Base-by-base conservation (phyloP, 2,113 vertebrate genomes). In the Paedocypris sp. region DNA sequence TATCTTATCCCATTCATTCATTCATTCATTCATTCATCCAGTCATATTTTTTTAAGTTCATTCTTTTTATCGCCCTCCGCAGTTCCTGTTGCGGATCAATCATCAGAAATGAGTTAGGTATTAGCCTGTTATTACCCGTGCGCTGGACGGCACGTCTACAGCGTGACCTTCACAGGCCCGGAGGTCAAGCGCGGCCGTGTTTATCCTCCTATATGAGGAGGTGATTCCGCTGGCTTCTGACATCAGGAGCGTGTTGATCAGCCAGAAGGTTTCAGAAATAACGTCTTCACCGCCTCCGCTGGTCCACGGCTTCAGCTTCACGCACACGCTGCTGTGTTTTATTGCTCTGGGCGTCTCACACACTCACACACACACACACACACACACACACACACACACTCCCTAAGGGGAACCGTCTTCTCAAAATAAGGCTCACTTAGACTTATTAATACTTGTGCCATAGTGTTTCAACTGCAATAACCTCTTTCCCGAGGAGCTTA, bases 401-500 rank as follows among this genome's bases (percentile, higher is more conserved):
- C 60, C 56, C 53, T 31, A 19, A 56, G 33, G 46, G 15, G 64
- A 59, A 26, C 66, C 46, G 58, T 48, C 66, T 68, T 65, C 51
- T 69, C 70, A 62, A 72, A 72, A 72, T 72, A 67, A 72, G 66
- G 60, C 64, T 69, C 63, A 60, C 43, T 65, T 66, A 64, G 56
- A 68, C 67, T 73, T 74, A 77, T 73, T 74, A 77, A 73, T 75
- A 75, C 70, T 67, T 50, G 60, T 64, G 70, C 66, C 69, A 64
- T 64, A 54, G 68, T 69, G 75, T 73, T 73, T 73, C 70, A 59
- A 67, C 53, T 57, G 70, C 73, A 77, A 77, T 77, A 77, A 77
- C 75, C 62, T 62, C 60, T 57, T 59, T 64, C 67, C 57, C 36
- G 45, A 63, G 46, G 67, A 74, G 71, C 64, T 75, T 72, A 73